Evolutionary conservation across 2,888 invertebrate genomes (phyloP).

Genomic region (Dioctria rufipes): DNA sequence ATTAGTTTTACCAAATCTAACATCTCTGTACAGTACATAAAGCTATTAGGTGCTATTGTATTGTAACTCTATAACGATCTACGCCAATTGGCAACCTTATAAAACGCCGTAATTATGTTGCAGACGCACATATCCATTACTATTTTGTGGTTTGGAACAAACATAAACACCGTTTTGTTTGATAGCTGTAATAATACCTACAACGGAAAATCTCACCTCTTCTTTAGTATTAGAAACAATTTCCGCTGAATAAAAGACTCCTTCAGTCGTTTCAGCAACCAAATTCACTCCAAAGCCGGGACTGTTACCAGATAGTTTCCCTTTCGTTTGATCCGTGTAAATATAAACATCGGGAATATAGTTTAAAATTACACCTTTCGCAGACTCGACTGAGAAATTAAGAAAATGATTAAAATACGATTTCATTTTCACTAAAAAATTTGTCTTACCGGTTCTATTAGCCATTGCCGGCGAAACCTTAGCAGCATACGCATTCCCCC

Average conservation of each 20-base stretch:
- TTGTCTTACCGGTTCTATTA: conserved; percentile 79
- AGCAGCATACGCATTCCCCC: conserved; percentile 92
- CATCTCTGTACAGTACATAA: too few species aligned
- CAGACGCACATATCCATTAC: too few species aligned
- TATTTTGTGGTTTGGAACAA: too few species aligned
- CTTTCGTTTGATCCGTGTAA: conserved; percentile 92
- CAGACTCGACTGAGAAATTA: conserved; percentile 80
- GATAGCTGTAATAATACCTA: too few species aligned
- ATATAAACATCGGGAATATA: conserved; percentile 97
- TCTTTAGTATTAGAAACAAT: conserved; percentile 71
- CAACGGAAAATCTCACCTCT: conserved; percentile 60
- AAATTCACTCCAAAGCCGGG: conserved; percentile 93
- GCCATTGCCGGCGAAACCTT: conserved; percentile 94
- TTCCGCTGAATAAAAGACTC: conserved; percentile 80
- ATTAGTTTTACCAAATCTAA: too few species aligned
- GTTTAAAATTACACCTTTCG: conserved; percentile 91
- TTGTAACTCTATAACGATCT: too few species aligned
- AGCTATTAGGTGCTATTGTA: too few species aligned
- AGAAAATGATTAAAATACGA: neutral
- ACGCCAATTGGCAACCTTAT: too few species aligned
- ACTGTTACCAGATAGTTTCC: conserved; percentile 89
- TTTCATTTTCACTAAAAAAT: neutral
- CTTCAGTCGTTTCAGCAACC: conserved; percentile 92
- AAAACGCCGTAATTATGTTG: too few species aligned
- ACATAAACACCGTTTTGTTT: too few species aligned